Evolutionary conservation across 2,113 vertebrate genomes (phyloP), one percentile per base, ranked within the genome.

Genomic region (Phylloscopus trochiloides): DNA sequence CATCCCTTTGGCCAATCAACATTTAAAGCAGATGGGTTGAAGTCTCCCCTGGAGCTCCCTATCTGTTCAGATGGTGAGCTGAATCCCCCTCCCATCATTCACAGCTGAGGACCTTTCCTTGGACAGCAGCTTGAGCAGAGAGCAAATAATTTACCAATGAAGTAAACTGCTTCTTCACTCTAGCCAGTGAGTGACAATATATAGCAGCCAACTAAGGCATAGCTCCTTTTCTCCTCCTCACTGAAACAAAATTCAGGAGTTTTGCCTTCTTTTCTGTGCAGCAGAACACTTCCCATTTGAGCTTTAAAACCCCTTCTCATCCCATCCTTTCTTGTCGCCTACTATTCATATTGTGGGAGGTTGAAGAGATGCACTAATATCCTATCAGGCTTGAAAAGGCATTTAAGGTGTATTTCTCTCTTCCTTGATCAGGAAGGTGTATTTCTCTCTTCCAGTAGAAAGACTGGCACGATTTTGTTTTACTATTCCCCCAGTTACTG

Each of bases 1-100:
- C 63, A 66, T 73, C 28, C 83, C 42, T 62, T 6, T 54, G 58
- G 13, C 29, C 1, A 77, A 66, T 58, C 63, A 86, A 28, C 68
- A 40, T 12, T 48, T 51, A 32, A 82, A 90, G 36, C 3, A 75
- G 62, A 50, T 47, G 54, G 12, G 31, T 29, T 73, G 52, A 94
- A 67, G 34, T 80, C 47, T 83, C n/a, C 29, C 59, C 55, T 71
- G 78, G 22, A 88, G 59, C 63, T 94, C 25, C 11, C 42, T 92
- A 0, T 75, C 62, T 90, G 26, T 42, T 73, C 63, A 62, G 26
- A 54, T 9, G 54, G 42, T 79, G 50, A 79, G 36, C 50, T 79
- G 82, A 62, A 86, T 61, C 32, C 26, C 82, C 4, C 14, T 15
- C 17, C 14, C 25, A 58, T 76, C 32, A 66, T 45, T 86, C 63